phyloP scores from a whole-genome alignment of 2,797 vertebrate species.

The Parauchenoglanis punctatus region DNA sequence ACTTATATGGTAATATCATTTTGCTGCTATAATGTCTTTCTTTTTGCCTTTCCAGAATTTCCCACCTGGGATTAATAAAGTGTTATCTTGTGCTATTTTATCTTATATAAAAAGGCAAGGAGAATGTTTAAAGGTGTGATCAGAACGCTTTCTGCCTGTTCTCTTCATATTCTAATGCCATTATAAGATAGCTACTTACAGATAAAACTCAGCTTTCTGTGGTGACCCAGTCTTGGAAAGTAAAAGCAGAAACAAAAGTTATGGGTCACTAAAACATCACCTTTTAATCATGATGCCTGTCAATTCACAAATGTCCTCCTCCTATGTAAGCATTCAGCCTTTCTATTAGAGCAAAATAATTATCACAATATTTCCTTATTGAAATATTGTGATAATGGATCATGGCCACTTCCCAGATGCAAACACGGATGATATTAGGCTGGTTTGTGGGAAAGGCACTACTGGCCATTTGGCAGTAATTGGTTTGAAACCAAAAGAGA shows the following conservation, averaged over 20 bases:
- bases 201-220: background rate
- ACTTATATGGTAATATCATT: background rate
- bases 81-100: too few relatives aligned
- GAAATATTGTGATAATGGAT: background rate
- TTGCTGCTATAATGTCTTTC: background rate
- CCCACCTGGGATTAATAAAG: background rate
- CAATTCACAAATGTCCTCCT: background rate
- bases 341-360: background rate
- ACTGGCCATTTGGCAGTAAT: background rate
- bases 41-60: too few relatives aligned
- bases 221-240: background rate
- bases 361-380: background rate
- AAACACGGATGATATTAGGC: background rate
- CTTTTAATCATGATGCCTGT: background rate
- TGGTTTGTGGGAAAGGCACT: background rate
- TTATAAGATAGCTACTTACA: background rate
- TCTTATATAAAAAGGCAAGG: background rate
- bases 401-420: background rate
- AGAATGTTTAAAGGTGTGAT: background rate
- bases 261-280: background rate
- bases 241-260: background rate
- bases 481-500: background rate
- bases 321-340: background rate
- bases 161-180: background rate
- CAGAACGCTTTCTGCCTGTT: background rate